These are phyloP conservation scores for Marisa cornuarietis DNA, from an alignment of 1,140 invertebrate genomes.

Conservation along the genomic window DNA sequence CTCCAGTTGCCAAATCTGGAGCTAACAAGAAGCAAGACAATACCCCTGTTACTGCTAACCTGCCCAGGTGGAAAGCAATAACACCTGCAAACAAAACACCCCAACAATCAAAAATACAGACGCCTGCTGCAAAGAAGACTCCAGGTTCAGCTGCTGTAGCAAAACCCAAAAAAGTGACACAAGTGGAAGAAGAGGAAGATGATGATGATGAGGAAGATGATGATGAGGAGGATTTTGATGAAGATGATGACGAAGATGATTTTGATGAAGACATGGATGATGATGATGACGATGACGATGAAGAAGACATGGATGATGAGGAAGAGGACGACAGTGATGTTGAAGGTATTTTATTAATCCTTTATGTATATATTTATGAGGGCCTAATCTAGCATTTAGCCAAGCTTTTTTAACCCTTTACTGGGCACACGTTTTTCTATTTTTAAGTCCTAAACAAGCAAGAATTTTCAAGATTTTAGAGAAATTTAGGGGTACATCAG, in stretches of 20 bases:
- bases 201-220: slow-evolving; percentile 9
- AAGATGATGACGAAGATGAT: neutral
- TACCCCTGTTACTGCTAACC: neutral
- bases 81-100: slow-evolving; percentile 19
- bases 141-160: neutral
- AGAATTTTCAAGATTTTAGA: too few relatives aligned
- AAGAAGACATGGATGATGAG: slow-evolving; percentile 30
- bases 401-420: too few relatives aligned
- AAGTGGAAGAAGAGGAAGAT: neutral
- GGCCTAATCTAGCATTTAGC: too few relatives aligned
- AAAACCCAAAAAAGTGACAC: slow-evolving; percentile 1
- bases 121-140: neutral
- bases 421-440: too few relatives aligned
- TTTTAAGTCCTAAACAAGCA: too few relatives aligned
- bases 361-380: too few relatives aligned
- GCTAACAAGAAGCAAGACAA: too few relatives aligned
- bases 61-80: slow-evolving; percentile 2
- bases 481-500: too few relatives aligned
- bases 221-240: slow-evolving; percentile 8
- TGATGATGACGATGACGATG: slow-evolving; percentile 28
- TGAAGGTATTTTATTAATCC: too few relatives aligned
- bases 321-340: slow-evolving; percentile 12
- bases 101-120: neutral
- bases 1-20: too few relatives aligned
- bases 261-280: slow-evolving; percentile 18